These are phyloP conservation scores for Orientallactaga bullata DNA, from an alignment of 2,113 vertebrate species.

Conservation along the genomic window DNA sequence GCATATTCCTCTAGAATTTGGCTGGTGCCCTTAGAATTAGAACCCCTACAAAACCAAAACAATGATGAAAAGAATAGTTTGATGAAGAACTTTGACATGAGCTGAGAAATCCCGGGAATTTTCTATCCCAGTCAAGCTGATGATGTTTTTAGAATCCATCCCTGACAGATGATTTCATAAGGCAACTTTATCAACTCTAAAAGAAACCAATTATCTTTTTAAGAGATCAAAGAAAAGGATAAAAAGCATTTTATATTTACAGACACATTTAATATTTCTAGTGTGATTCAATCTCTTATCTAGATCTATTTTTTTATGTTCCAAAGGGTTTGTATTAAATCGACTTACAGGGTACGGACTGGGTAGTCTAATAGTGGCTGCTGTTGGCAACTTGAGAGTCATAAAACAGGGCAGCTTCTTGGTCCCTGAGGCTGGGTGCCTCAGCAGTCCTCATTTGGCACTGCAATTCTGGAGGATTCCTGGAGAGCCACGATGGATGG, in stretches of 20 bases:
- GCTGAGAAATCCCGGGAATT: constrained; percentile 89
- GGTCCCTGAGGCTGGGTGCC: too few relatives aligned
- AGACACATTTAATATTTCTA: background rate
- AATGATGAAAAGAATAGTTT: constrained; percentile 88
- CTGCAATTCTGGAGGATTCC: too few relatives aligned
- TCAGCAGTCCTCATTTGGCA: too few relatives aligned
- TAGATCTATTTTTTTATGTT: background rate
- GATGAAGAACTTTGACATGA: constrained; percentile 90
- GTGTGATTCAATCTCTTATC: background rate
- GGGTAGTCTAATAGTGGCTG: too few relatives aligned
- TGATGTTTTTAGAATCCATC: constrained; percentile 95
- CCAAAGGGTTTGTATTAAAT: too few relatives aligned
- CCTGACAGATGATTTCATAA: constrained; percentile 79
- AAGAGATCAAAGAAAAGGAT: background rate
- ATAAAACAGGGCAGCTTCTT: too few relatives aligned
- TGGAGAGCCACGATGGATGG: too few relatives aligned
- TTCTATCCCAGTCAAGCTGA: constrained; percentile 87
- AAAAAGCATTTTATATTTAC: constrained; percentile 9
- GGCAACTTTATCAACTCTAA: constrained; percentile 30
- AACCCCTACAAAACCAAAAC: constrained; percentile 80
- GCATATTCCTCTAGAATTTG: constrained; percentile 81
- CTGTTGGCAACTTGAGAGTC: too few relatives aligned
- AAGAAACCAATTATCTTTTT: constrained; percentile 43
- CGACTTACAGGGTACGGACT: too few relatives aligned
- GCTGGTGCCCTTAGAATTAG: constrained; percentile 83